Conservation (phyloP, 2,797 vertebrate species). For the Apogon talboti region DNA sequence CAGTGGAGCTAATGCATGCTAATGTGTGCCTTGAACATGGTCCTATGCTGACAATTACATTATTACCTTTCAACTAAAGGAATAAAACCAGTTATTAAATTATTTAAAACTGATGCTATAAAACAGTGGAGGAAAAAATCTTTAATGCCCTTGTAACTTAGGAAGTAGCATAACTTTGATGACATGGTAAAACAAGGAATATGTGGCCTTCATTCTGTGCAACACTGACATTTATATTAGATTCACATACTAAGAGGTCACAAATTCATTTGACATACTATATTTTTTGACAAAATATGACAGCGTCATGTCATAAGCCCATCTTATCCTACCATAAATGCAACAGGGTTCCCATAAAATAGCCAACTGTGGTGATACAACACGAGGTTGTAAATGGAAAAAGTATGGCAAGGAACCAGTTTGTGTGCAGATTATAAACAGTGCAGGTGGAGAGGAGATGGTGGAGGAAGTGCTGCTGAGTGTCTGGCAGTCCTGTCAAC, state of each 20-base stretch:
- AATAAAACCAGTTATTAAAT: no score
- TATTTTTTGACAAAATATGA: not conserved
- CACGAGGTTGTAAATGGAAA: constrained; percentile 43
- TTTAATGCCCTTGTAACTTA: no score
- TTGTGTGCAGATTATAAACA: constrained; percentile 43
- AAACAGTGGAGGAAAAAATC: no score
- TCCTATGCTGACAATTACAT: no score
- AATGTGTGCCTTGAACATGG: no score
- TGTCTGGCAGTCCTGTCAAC: constrained; percentile 51
- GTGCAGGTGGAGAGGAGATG: constrained; percentile 35
- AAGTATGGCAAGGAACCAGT: constrained; percentile 5
- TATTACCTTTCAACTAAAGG: no score
- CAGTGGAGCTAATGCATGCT: no score
- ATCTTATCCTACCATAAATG: constrained; percentile 44
- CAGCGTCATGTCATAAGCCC: not conserved
- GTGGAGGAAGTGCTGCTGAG: constrained; percentile 66
- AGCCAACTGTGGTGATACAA: constrained; percentile 30
- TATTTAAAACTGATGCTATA: no score
- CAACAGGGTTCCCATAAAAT: constrained; percentile 59
- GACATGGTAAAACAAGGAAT: no score
- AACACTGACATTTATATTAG: no score
- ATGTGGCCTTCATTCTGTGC: no score
- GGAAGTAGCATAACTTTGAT: no score
- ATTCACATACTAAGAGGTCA: not conserved
- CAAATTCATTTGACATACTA: not conserved